phyloP scores from a whole-genome alignment of 1,140 invertebrate species.

The Pollicipes pollicipes region DNA sequence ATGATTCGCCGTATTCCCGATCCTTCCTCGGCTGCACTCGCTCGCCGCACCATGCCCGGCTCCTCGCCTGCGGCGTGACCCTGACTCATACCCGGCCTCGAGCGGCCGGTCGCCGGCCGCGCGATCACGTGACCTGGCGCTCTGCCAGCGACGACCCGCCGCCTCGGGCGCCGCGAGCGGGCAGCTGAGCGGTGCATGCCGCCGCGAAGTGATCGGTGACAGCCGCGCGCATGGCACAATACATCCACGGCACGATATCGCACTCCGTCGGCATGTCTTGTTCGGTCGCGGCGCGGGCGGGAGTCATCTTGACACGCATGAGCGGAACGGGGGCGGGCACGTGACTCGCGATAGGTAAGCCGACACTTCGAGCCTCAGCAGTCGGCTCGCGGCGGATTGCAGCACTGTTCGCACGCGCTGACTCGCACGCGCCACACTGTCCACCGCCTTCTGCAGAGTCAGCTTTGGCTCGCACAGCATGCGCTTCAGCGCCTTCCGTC shows the following conservation, averaged over 20 bases:
- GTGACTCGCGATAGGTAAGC: neutral
- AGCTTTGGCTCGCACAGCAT: no score
- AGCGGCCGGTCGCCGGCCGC: neutral
- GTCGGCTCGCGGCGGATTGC: neutral
- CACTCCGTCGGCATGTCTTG: neutral
- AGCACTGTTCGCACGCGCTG: neutral
- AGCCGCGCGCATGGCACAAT: slow-evolving; percentile 1
- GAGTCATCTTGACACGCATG: neutral
- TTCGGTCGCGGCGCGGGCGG: slow-evolving; percentile 4
- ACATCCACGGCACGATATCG: neutral
- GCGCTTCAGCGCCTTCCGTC: slow-evolving; percentile 11
- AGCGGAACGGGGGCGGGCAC: neutral
- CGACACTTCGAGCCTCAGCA: neutral
- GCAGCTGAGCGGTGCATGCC: neutral
- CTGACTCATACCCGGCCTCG: neutral
- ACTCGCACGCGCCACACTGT: slow-evolving; percentile 10
- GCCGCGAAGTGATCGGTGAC: slow-evolving; percentile 4
- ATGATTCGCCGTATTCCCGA: neutral
- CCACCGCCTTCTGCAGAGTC: slow-evolving; percentile 9
- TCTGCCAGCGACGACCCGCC: no score
- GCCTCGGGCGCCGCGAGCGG: no score
- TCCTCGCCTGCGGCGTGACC: neutral
- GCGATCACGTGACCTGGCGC: neutral
- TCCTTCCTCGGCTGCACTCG: neutral
- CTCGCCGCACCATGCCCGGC: no score